Evolutionary conservation across 2,797 vertebrate species (phyloP), one percentile per base, ranked within the genome.

Genomic region (Coregonus sp.): DNA sequence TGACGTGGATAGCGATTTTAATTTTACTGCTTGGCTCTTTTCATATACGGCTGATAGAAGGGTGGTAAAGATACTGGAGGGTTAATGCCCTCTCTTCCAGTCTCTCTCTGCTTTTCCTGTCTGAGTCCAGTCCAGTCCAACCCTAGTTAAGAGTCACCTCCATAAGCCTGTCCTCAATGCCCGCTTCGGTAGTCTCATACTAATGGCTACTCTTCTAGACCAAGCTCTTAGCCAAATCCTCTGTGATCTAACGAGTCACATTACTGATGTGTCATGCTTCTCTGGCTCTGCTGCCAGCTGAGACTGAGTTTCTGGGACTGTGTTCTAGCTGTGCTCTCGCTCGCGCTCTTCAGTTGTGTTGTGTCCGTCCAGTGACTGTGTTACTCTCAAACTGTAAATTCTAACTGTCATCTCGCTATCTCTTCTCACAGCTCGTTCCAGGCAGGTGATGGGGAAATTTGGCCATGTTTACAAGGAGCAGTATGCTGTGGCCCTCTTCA

Each of bases 401-500:
- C 59, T 56, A 16, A 56, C 52, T n/a, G 59, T 50, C 20, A 11
- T 40, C 11, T 54, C 0, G 25, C 3, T 37, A 25, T 78, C 3
- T 89, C 40, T 66, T 40, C 4, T 0, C 82, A 84, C 93, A 99
- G 98, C 91, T 82, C 94, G 82, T 75, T 97, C 97, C 0, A 82
- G 87, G 52, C 92, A 90, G 52, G 93, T 97, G 86, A 94, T 98
- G 91, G 87, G 79, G 1, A 94, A 97, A 78, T 99, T 99, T 29
- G 84, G 94, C 20, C 86, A 65, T 0, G 88, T 95, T 77, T 99
- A 96, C 0, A 84, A 93, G 90, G 95, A 97, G 89, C 98, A 99
- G 87, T 98, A 96, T 1, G 95, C 95, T 0, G 95, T 99, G 0
- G 96, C 97, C 0, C 96, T 99, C 75, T 99, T 99, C 94, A 98